A percentile compares a stretch with the other conserved stretches of the same genome.
Conservation (phyloP, 2,888 invertebrate species). For the Yponomeuta malinellus region DNA sequence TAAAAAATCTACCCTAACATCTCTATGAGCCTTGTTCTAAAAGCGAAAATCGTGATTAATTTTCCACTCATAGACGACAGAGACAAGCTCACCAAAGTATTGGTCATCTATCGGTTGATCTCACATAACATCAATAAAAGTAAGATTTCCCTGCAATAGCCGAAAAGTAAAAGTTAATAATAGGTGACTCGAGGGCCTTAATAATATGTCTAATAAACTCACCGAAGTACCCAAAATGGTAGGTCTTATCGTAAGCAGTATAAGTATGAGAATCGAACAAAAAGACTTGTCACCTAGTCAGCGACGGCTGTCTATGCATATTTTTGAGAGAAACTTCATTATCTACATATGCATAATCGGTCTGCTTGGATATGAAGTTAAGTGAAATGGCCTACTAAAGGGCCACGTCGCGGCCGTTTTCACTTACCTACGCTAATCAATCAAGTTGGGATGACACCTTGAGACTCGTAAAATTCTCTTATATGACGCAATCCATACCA, state of each 20-base stretch:
- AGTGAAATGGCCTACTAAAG: background rate
- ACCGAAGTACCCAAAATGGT: no score
- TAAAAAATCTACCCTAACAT: background rate
- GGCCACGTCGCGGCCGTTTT: background rate
- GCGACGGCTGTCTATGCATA: background rate
- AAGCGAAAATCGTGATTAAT: background rate
- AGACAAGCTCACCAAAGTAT: background rate
- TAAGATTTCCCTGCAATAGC: constrained; percentile 1
- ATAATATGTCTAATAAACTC: background rate
- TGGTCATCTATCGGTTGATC: background rate
- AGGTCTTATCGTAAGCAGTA: background rate
- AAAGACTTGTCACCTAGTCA: constrained; percentile 16
- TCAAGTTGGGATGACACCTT: no score
- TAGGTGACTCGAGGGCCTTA: constrained; percentile 6
- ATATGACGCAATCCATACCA: no score
- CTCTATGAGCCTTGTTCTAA: background rate
- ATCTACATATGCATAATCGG: background rate
- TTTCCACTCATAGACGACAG: constrained; percentile 7
- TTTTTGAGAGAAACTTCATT: background rate
- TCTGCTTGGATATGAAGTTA: background rate
- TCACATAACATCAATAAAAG: constrained; percentile 1
- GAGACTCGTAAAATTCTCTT: no score
- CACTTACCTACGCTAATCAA: background rate
- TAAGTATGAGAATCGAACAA: background rate
- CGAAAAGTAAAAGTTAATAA: constrained; percentile 15